phyloP scores from a whole-genome alignment of 2,797 vertebrate genomes.

The Gallinago stenura region DNA sequence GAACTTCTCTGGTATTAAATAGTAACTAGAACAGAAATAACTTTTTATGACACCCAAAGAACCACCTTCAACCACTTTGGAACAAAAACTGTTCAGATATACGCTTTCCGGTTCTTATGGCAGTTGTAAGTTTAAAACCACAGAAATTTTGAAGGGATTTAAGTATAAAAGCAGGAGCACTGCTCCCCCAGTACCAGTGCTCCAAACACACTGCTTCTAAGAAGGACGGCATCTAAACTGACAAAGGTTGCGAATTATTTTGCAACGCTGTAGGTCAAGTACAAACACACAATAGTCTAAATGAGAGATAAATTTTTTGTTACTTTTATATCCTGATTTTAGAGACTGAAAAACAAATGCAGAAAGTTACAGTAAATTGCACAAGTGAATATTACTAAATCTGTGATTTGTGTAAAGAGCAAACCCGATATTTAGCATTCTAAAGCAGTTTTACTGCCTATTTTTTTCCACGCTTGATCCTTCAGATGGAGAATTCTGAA shows the following conservation, averaged over 20 bases:
- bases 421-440: neutral
- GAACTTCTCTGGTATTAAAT: conserved; percentile 62
- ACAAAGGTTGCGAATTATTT: neutral
- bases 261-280: neutral
- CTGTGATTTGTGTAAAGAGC: neutral
- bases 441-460: neutral
- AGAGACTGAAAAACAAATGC: neutral
- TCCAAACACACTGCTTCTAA: conserved; percentile 11
- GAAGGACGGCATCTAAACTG: neutral
- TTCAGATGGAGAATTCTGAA: neutral
- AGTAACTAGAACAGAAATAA: conserved; percentile 46
- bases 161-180: neutral
- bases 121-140: neutral
- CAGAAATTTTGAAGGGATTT: neutral
- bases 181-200: neutral
- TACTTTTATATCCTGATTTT: neutral
- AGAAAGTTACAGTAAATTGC: neutral
- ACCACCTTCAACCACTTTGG: neutral
- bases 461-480: neutral
- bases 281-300: neutral
- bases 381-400: neutral
- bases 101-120: neutral
- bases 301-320: neutral
- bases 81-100: neutral
- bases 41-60: neutral